phyloP scores from a whole-genome alignment of 2,888 invertebrate species.

The Caenorhabditis macrosperma region DNA sequence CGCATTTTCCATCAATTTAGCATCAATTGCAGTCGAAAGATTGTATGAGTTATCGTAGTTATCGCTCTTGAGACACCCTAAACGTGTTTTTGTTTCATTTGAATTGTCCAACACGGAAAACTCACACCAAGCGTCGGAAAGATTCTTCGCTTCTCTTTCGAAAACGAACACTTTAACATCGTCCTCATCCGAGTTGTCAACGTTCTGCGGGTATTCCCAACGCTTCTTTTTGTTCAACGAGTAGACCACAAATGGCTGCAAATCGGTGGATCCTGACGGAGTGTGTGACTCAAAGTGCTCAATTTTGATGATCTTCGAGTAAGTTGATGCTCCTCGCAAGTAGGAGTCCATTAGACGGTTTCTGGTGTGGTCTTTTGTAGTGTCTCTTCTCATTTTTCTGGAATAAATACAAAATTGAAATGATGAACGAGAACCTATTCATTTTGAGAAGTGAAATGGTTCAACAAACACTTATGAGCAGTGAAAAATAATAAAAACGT shows the following conservation, averaged over 20 bases:
- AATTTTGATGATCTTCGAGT: conserved; percentile 2
- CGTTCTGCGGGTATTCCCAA: not conserved
- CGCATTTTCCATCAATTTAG: not conserved
- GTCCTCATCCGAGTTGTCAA: not conserved
- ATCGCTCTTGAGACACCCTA: not conserved
- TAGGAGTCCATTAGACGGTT: conserved; percentile 6
- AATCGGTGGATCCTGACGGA: not conserved
- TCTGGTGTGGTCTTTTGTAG: not conserved
- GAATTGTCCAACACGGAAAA: too few species aligned
- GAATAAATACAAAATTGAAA: too few species aligned
- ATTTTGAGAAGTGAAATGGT: too few species aligned
- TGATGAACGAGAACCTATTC: too few species aligned
- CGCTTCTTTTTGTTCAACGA: not conserved
- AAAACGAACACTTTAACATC: not conserved
- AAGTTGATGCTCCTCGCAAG: not conserved
- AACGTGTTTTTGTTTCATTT: too few species aligned
- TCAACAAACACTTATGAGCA: too few species aligned
- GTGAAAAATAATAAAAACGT: too few species aligned
- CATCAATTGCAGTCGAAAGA: not conserved
- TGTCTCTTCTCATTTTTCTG: conserved; percentile 6
- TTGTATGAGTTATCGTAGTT: not conserved
- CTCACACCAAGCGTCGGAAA: not conserved
- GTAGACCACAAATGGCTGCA: not conserved
- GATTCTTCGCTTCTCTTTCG: not conserved
- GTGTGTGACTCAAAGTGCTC: not conserved